Percentiles rank a stretch among this genome's conserved stretches.
These are phyloP conservation scores for Synodontis membranacea DNA, from an alignment of 2,113 vertebrate species.

Conservation along the genomic window DNA sequence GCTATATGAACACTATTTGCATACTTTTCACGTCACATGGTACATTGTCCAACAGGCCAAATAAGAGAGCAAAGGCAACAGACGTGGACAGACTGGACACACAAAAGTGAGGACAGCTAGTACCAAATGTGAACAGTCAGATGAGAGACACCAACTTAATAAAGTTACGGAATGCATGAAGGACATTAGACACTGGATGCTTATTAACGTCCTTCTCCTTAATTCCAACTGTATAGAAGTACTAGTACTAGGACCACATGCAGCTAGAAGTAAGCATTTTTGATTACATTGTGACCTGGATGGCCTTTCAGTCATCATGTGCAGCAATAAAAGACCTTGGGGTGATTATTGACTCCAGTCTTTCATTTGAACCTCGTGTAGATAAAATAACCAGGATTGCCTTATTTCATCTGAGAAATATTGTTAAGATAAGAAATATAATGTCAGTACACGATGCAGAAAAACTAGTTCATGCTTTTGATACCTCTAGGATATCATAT, in stretches of 20 bases:
- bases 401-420: not conserved
- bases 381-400: not conserved
- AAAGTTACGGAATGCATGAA: not conserved
- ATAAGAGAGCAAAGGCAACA: constrained; percentile 18
- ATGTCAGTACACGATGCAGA: not conserved
- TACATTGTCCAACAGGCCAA: not conserved
- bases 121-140: not conserved
- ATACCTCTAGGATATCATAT: not conserved
- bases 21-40: constrained; percentile 30
- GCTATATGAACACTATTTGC: not conserved
- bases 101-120: not conserved
- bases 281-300: not conserved
- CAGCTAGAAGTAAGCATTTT: not conserved
- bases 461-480: not conserved
- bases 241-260: not conserved
- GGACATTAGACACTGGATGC: not conserved
- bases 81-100: not conserved
- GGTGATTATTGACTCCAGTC: not conserved
- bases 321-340: not conserved
- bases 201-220: not conserved
- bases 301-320: not conserved
- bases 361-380: not conserved
- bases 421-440: not conserved
- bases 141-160: not conserved
- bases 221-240: not conserved